Evolutionary conservation across 35 echinoderm and acorn worm genomes (phyloP).

Genomic region (Heliocidaris erythrogramma): DNA sequence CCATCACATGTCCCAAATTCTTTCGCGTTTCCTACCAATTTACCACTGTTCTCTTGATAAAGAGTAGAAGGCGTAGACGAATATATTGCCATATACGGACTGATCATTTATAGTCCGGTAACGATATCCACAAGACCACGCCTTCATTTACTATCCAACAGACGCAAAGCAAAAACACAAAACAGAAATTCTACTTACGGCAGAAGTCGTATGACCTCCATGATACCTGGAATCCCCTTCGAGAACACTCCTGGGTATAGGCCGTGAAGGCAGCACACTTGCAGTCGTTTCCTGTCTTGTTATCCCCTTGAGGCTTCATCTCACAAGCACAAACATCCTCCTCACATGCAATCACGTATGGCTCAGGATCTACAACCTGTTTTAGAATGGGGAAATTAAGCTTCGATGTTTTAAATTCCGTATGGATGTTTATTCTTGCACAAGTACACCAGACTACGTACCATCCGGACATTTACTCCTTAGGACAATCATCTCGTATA

Average conservation of each 20-base stretch:
- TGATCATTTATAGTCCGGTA: too few relatives aligned
- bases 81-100: too few relatives aligned
- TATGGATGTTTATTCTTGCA: too few relatives aligned
- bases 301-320: not conserved
- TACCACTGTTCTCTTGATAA: too few relatives aligned
- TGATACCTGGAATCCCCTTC: conserved; percentile 45
- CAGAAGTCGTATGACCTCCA: conserved; percentile 71
- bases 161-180: not conserved
- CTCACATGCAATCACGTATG: conserved; percentile 77
- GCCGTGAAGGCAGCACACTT: conserved; percentile 69
- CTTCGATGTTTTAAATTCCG: too few relatives aligned
- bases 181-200: conserved; percentile 53
- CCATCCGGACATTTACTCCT: too few relatives aligned
- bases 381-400: not conserved
- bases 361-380: conserved; percentile 65
- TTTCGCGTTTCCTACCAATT: too few relatives aligned
- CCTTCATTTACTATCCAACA: not conserved
- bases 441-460: not conserved
- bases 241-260: conserved; percentile 79
- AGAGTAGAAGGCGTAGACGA: too few relatives aligned
- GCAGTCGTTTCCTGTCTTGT: conserved; percentile 36
- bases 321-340: conserved; percentile 73
- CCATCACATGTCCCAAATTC: too few relatives aligned
- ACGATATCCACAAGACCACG: too few relatives aligned
- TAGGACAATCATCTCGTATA: too few relatives aligned